Percentiles rank a stretch among this genome's conserved stretches.
Conservation (phyloP, 2,797 vertebrate species). For the Mastacembelus armatus region DNA sequence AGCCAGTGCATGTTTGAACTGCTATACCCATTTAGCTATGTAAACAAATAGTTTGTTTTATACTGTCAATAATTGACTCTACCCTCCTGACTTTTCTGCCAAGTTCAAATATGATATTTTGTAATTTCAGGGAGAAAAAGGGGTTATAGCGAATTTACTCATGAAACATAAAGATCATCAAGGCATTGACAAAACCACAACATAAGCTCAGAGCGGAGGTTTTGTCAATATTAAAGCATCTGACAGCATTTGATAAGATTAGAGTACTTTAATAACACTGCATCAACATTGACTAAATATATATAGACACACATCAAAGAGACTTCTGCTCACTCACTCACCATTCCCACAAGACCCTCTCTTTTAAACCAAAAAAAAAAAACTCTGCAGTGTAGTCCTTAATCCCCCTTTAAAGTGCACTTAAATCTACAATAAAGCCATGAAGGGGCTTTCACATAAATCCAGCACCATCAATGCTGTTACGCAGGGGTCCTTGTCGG, state of each 20-base stretch:
- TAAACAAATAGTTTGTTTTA: constrained; percentile 35
- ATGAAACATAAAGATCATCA: constrained; percentile 22
- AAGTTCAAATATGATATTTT: constrained; percentile 27
- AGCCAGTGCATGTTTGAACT: constrained; percentile 46
- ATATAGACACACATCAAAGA: constrained; percentile 39
- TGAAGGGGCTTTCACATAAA: constrained; percentile 71
- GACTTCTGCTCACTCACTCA: constrained; percentile 32
- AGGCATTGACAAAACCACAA: constrained; percentile 9
- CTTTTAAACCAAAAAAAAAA: constrained; percentile 40
- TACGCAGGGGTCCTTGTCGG: constrained; percentile 54
- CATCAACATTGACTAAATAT: constrained; percentile 33
- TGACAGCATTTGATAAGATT: constrained; percentile 35
- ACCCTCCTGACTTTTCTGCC: neutral
- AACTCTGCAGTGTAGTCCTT: constrained; percentile 50
- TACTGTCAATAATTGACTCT: constrained; percentile 21
- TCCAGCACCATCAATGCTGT: constrained; percentile 57
- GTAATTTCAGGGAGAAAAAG: neutral
- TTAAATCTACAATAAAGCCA: constrained; percentile 69
- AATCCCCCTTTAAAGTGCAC: constrained; percentile 61
- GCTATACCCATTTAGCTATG: constrained; percentile 39
- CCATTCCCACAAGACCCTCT: constrained; percentile 36
- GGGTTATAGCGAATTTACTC: constrained; percentile 5
- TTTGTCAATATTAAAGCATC: constrained; percentile 15
- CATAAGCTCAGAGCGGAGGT: neutral
- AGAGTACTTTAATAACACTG: constrained; percentile 9